Evolutionary conservation across 2,888 invertebrate genomes (phyloP).

Genomic region (Caenorhabditis angaria): DNA sequence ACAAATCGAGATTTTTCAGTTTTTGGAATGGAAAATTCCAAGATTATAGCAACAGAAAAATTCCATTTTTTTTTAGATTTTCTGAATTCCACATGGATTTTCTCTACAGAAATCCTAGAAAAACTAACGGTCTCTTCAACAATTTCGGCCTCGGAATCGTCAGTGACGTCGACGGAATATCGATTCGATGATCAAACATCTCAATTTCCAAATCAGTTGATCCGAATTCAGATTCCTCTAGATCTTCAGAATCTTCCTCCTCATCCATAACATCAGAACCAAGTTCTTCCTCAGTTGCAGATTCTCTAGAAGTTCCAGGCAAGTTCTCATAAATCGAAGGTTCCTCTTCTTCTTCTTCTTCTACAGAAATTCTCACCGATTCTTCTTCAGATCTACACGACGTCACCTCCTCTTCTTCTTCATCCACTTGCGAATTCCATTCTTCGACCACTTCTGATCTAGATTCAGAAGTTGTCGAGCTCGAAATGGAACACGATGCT

Average conservation of each 20-base stretch:
- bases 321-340: background rate
- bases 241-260: constrained; percentile 6
- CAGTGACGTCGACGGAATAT: constrained; percentile 33
- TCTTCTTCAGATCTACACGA: constrained; percentile 31
- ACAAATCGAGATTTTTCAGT: no score
- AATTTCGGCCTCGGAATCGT: constrained; percentile 30
- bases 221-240: constrained; percentile 16
- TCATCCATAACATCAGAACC: constrained; percentile 20
- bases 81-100: no score
- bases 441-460: no score
- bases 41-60: no score
- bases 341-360: constrained; percentile 23
- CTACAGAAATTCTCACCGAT: constrained; percentile 10
- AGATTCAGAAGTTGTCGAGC: no score
- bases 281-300: constrained; percentile 11
- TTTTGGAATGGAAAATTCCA: no score
- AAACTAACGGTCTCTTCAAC: background rate
- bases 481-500: constrained; percentile 25
- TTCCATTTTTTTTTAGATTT: background rate
- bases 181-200: constrained; percentile 39
- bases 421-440: constrained; percentile 15
- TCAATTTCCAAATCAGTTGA: constrained; percentile 37
- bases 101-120: no score
- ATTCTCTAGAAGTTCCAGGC: background rate
- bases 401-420: constrained; percentile 21